Conservation (phyloP, 2,888 invertebrate genomes). For the Athripsodes cinereus region DNA sequence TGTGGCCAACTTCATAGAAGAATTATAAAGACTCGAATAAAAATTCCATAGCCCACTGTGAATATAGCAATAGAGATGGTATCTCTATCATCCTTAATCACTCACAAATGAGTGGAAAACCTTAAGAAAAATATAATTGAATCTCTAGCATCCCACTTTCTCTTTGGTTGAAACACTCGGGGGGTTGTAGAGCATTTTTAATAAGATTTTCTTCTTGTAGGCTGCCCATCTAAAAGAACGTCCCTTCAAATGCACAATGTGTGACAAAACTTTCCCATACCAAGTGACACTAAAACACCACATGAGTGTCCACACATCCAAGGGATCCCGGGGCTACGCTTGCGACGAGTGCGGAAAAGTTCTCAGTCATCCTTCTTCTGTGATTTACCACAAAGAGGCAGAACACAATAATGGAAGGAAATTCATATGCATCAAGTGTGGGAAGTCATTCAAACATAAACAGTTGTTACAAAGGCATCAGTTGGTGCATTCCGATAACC, state of each 20-base stretch:
- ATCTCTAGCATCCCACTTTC: background rate
- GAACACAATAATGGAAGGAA: constrained; percentile 60
- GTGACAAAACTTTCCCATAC: constrained; percentile 55
- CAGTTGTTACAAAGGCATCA: constrained; percentile 72
- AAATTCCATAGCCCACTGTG: too few relatives aligned
- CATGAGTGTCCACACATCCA: constrained; percentile 45
- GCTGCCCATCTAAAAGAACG: constrained; percentile 53
- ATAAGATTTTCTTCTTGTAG: too few relatives aligned
- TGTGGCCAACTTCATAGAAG: too few relatives aligned
- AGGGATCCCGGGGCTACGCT: constrained; percentile 45
- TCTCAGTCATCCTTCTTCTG: constrained; percentile 65
- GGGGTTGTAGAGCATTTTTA: too few relatives aligned
- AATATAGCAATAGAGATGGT: too few relatives aligned
- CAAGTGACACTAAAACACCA: constrained; percentile 57
- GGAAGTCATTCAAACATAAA: constrained; percentile 68
- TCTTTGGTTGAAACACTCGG: too few relatives aligned
- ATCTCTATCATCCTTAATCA: too few relatives aligned
- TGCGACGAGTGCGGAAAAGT: constrained; percentile 66
- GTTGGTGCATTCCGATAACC: constrained; percentile 65
- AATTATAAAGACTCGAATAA: too few relatives aligned
- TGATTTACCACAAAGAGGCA: constrained; percentile 68
- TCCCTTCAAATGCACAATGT: constrained; percentile 52
- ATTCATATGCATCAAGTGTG: constrained; percentile 70
- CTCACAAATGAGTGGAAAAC: too few relatives aligned
- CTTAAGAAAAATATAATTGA: background rate